Conservation (phyloP, 2,113 vertebrate genomes). For the Choloepus hoffmanni region DNA sequence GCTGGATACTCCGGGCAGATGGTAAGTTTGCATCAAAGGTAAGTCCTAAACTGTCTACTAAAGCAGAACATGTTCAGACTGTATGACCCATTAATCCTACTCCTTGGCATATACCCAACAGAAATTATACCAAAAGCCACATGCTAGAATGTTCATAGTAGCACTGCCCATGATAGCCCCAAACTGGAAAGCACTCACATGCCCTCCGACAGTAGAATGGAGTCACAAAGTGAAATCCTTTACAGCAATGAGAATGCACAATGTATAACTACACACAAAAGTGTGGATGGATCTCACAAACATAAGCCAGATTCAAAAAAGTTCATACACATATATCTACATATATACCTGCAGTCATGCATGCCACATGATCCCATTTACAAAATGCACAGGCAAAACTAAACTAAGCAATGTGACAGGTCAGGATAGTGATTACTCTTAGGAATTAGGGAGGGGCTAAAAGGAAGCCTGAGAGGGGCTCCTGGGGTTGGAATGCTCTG, state of each 20-base stretch:
- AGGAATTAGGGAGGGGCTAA: neutral
- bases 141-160: neutral
- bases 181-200: neutral
- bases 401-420: neutral
- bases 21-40: conserved; percentile 79
- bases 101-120: neutral
- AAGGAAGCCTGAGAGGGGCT: neutral
- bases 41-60: neutral
- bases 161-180: neutral
- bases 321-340: neutral
- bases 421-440: neutral
- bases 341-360: rapidly evolving
- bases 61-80: neutral
- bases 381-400: neutral
- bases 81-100: neutral
- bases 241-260: neutral
- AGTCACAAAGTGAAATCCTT: neutral
- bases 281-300: neutral
- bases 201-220: neutral
- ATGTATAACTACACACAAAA: neutral
- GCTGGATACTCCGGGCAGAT: conserved; percentile 88
- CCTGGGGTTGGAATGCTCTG: neutral
- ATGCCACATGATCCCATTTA: neutral
- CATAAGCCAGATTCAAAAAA: neutral
- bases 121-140: neutral